These are phyloP conservation scores for Fabriciana adippe DNA, from an alignment of 2,888 invertebrate species.

Conservation along the genomic window DNA sequence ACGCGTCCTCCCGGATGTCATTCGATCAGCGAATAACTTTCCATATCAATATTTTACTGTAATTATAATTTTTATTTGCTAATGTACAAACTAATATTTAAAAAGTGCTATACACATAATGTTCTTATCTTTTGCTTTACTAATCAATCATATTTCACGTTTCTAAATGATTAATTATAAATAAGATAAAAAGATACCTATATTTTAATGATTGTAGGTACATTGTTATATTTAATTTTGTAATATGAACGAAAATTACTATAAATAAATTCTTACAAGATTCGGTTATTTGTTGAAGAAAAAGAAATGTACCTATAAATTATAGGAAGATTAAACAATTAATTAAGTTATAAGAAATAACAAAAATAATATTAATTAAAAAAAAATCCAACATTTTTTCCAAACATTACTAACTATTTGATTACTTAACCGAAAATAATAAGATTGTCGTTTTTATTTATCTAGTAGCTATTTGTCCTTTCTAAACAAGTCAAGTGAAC, in stretches of 20 bases:
- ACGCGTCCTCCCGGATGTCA: conserved; percentile 55
- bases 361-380: background rate
- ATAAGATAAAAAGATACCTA: too few species aligned
- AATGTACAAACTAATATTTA: background rate
- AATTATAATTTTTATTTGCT: conserved; percentile 1
- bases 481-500: conserved; percentile 75
- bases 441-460: conserved; percentile 57
- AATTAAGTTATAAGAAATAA: background rate
- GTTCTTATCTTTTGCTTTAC: too few species aligned
- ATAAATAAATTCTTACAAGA: too few species aligned
- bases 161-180: too few species aligned
- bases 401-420: background rate
- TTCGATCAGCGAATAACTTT: conserved; percentile 42
- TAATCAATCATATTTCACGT: too few species aligned
- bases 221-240: too few species aligned
- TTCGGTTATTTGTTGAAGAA: too few species aligned
- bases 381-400: background rate
- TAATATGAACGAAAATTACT: too few species aligned
- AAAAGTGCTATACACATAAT: too few species aligned
- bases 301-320: too few species aligned
- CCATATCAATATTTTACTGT: conserved; percentile 25
- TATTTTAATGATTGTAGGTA: too few species aligned
- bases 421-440: conserved; percentile 21
- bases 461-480: conserved; percentile 58
- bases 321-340: too few species aligned